Percentiles rank a stretch among this genome's conserved stretches.
These are phyloP conservation scores for Bufo gargarizans DNA, from an alignment of 2,113 vertebrate species.

Conservation along the genomic window DNA sequence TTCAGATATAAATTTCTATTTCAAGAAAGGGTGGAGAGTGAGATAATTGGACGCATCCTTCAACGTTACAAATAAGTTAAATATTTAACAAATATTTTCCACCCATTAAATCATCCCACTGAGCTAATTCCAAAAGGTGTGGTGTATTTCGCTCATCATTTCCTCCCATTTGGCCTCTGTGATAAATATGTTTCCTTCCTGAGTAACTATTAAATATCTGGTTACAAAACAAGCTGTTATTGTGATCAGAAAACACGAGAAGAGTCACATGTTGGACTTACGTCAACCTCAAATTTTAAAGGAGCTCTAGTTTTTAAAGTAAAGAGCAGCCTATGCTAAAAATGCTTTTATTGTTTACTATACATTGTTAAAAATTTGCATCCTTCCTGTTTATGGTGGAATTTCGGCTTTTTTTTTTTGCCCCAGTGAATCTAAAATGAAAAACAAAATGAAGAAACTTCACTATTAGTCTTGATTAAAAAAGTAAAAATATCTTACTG, in stretches of 20 bases:
- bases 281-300: too few relatives aligned
- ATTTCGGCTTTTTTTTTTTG: too few relatives aligned
- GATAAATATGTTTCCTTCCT: constrained; percentile 17
- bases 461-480: too few relatives aligned
- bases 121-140: constrained; percentile 22
- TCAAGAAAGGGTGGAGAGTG: background rate
- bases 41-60: background rate
- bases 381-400: too few relatives aligned
- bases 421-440: too few relatives aligned
- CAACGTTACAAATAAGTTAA: constrained; percentile 27
- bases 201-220: background rate
- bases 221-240: background rate
- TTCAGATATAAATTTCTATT: background rate
- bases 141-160: background rate
- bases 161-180: background rate
- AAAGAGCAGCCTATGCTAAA: too few relatives aligned
- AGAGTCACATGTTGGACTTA: background rate
- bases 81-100: constrained; percentile 29
- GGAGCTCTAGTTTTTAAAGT: too few relatives aligned
- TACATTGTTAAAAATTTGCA: too few relatives aligned
- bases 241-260: background rate
- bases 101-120: background rate
- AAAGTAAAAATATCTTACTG: too few relatives aligned
- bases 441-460: too few relatives aligned
- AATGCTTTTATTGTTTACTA: too few relatives aligned